Conservation (phyloP, 2,113 vertebrate genomes). For the Xiphias gladius region DNA sequence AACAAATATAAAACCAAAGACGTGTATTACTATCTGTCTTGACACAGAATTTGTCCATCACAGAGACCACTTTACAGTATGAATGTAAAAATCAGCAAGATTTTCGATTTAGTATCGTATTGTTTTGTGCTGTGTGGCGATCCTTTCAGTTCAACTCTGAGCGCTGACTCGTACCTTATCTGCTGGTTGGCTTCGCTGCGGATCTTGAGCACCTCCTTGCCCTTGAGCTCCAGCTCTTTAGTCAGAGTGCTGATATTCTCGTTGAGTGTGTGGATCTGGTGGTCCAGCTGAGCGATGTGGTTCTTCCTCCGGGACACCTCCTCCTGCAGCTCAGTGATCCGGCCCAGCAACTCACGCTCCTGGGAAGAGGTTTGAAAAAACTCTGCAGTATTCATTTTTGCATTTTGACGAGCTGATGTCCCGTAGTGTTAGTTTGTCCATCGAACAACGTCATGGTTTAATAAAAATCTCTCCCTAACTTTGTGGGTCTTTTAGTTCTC, state of each 20-base stretch:
- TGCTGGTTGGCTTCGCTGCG: constrained; percentile 98
- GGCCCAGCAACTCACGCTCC: constrained; percentile 92
- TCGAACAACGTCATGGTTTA: background rate
- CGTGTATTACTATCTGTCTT: too few relatives aligned
- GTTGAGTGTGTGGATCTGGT: constrained; percentile 94
- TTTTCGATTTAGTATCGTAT: background rate
- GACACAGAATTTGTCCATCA: too few relatives aligned
- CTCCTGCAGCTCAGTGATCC: constrained; percentile 92
- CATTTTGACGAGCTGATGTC: background rate
- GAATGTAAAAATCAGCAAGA: too few relatives aligned
- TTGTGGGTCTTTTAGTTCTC: background rate
- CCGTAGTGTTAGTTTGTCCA: background rate
- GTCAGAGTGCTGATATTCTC: constrained; percentile 96
- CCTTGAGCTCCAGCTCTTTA: constrained; percentile 97
- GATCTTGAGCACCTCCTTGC: constrained; percentile 97
- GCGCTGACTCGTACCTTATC: constrained; percentile 87
- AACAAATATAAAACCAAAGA: too few relatives aligned
- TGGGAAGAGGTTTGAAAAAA: background rate
- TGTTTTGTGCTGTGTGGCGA: too few relatives aligned
- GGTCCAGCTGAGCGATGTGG: constrained; percentile 95
- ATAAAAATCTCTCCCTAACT: background rate
- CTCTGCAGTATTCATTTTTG: background rate
- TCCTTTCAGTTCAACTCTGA: too few relatives aligned
- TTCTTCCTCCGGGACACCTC: constrained; percentile 93
- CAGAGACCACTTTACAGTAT: too few relatives aligned